These are phyloP conservation scores for Meda fulgida DNA, from an alignment of 2,797 vertebrate genomes.

Conservation along the genomic window DNA sequence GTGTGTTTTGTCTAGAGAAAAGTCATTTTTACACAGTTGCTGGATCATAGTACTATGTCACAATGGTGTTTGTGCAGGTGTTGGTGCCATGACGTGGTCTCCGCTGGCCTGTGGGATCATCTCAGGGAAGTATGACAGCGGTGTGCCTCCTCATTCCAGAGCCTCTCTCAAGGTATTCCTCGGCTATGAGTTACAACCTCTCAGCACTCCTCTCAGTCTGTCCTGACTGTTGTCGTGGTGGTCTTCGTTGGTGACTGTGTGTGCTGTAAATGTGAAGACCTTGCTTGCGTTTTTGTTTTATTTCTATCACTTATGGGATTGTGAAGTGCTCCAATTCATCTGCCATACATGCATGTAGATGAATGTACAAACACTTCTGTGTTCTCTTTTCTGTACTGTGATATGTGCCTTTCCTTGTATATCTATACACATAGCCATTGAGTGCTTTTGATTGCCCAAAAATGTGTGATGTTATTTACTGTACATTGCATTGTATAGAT, in stretches of 20 bases:
- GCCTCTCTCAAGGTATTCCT: conserved; percentile 88
- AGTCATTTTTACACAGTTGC: neutral
- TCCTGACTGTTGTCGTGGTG: conserved; percentile 6
- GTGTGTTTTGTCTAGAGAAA: conserved; percentile 5
- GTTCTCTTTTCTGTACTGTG: conserved; percentile 14
- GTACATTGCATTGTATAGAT: neutral
- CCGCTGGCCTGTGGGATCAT: conserved; percentile 86
- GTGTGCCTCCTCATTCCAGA: conserved; percentile 87
- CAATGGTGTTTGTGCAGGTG: conserved; percentile 69
- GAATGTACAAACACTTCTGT: neutral
- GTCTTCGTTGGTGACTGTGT: conserved; percentile 32
- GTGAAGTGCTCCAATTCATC: neutral
- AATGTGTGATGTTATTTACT: neutral
- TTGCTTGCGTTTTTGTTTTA: neutral
- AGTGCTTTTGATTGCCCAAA: neutral
- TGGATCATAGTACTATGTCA: neutral
- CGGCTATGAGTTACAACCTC: neutral
- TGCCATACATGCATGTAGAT: neutral
- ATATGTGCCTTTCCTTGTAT: neutral
- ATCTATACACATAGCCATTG: conserved; percentile 2
- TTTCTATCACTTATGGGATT: neutral
- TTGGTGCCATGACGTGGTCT: conserved; percentile 90
- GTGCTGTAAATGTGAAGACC: conserved; percentile 37
- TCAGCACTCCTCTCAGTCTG: neutral
- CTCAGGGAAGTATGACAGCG: conserved; percentile 86